A percentile compares a stretch with the other conserved stretches of the same genome.
These are phyloP conservation scores for Oreochromis tanganicae DNA, from an alignment of 2,113 vertebrate species.

Conservation along the genomic window DNA sequence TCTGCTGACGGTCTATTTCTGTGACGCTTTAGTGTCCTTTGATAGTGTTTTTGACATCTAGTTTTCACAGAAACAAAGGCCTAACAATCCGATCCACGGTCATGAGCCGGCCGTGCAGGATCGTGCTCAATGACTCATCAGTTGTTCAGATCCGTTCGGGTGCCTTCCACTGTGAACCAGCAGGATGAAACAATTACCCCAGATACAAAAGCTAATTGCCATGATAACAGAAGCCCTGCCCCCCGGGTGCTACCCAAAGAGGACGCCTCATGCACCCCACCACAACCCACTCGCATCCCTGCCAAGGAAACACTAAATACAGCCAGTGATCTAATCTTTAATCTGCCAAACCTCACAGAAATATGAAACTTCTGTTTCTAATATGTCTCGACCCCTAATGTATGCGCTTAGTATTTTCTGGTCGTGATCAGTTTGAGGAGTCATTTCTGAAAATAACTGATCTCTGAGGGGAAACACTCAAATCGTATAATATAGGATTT, in stretches of 20 bases:
- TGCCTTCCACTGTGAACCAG: slow-evolving; percentile 39
- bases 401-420: neutral
- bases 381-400: neutral
- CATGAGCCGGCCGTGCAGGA: neutral
- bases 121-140: slow-evolving; percentile 14
- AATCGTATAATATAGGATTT: slow-evolving; percentile 26
- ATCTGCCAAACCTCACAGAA: neutral
- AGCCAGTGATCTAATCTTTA: neutral
- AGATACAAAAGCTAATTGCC: slow-evolving; percentile 48
- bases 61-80: slow-evolving; percentile 8
- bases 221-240: slow-evolving; percentile 41
- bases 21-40: neutral
- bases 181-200: slow-evolving; percentile 43
- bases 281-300: neutral
- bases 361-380: neutral
- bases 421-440: neutral
- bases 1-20: neutral
- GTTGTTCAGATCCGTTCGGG: slow-evolving; percentile 28
- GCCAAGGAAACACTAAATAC: neutral
- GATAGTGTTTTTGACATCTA: slow-evolving; percentile 2
- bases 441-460: slow-evolving; percentile 45
- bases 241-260: slow-evolving; percentile 23
- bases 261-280: neutral
- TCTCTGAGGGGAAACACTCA: slow-evolving; percentile 11
- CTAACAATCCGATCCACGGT: neutral